Evolutionary conservation across 2,113 vertebrate genomes (phyloP), one percentile per base, ranked within the genome.

Genomic region (human (Homo sapiens)): DNA sequence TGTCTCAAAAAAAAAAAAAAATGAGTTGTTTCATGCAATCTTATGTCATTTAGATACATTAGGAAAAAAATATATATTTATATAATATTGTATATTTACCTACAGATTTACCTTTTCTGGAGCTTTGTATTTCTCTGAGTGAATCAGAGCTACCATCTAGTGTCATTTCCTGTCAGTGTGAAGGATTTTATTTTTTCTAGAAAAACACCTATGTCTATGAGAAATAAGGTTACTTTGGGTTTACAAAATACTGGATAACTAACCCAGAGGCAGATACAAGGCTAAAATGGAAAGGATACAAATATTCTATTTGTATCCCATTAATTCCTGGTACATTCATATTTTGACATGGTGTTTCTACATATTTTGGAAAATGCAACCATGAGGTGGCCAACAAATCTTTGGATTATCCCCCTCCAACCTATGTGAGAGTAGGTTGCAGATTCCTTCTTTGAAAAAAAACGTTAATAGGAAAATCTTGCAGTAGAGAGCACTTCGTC

Each of bases 151-250:
- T 94, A 79, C 5, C 59, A 96, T 40, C 23, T 84, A 73, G 14
- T 85, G 5, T 93, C 43, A 90, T 81, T 95, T 90, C 45, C 81
- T 90, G 22, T 52, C 32, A 90, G 52, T 32, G 52, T 72, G 27
- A 79, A 72, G 32, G 45, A 43, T 8, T 48, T 91, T 22, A 52
- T 59, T 76, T 50, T 92, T 94, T 84, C 61, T 75, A 80, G 68
- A 66, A 80, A 64, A 85, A 80, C 23, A 59, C 38, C 57, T 79
- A 8, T 59, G 1, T 52, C 66, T 70, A 20, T 45, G n/a, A 90
- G 66, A 52, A 73, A 80, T 66, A 66, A 93, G 83, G 61, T 96
- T 83, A 91, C 38, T 93, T 82, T 82, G 78, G 23, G n/a, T 83
- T 93, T 91, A 91, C 13, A 81, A 88, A 96, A 55, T 76, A 72